Conservation (phyloP, 2,797 vertebrate species). For the Tympanoctomys barrerae region DNA sequence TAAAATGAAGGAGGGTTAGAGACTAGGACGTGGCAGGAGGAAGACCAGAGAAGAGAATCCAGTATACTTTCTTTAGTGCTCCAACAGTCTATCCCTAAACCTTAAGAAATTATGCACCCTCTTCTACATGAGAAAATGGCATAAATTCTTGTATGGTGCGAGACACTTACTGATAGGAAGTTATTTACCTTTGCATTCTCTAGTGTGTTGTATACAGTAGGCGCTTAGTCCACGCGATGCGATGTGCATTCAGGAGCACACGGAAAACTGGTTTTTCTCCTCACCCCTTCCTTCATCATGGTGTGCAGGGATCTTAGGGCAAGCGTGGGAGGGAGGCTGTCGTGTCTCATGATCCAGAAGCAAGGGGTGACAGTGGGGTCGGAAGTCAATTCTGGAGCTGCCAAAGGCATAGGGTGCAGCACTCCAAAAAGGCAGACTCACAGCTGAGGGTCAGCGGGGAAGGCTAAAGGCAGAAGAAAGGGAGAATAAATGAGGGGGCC, state of each 20-base stretch:
- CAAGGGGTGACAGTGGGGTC: neutral
- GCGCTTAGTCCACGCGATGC: neutral
- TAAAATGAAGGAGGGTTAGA: neutral
- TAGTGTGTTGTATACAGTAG: neutral
- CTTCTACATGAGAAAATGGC: neutral
- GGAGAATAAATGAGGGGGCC: neutral
- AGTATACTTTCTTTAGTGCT: neutral
- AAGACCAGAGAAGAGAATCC: neutral
- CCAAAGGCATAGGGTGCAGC: neutral
- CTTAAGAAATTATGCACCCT: neutral
- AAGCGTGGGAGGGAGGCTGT: neutral
- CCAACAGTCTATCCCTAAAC: neutral
- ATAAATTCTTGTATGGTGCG: neutral
- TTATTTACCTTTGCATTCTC: neutral
- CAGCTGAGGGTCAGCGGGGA: neutral
- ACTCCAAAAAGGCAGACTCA: neutral
- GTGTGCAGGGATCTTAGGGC: neutral
- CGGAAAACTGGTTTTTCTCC: neutral
- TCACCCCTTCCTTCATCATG: too few relatives aligned
- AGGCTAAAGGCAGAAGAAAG: neutral
- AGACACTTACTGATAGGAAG: neutral
- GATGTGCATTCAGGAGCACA: neutral
- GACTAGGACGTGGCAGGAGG: neutral
- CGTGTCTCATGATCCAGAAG: neutral
- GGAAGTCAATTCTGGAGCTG: neutral